Percentiles rank a stretch among this genome's conserved stretches.
These are phyloP conservation scores for Orbicella faveolata DNA, from an alignment of 64 coral and sea anemone species.

Conservation along the genomic window DNA sequence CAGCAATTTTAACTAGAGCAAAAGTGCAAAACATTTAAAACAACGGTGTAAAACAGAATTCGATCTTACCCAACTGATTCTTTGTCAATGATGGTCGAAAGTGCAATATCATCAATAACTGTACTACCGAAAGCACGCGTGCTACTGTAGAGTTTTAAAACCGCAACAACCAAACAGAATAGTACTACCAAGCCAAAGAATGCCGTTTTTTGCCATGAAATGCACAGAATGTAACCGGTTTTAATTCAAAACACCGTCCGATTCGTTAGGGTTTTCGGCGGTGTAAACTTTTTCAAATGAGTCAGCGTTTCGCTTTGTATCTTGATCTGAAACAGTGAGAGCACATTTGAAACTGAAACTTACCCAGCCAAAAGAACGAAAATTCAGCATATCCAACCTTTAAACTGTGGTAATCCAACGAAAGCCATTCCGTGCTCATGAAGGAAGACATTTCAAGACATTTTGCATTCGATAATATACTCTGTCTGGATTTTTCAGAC, in stretches of 20 bases:
- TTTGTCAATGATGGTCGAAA: not conserved
- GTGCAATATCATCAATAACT: not conserved
- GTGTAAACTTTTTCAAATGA: not conserved
- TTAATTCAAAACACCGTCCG: not conserved
- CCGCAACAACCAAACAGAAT: not conserved
- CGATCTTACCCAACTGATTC: not conserved
- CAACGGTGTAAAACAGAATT: not conserved
- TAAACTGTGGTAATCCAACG: not conserved
- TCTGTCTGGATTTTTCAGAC: slow-evolving; percentile 34
- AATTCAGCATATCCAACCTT: not conserved
- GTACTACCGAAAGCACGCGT: not conserved
- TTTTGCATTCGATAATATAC: slow-evolving; percentile 11
- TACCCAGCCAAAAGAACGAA: not conserved
- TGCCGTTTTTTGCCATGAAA: not conserved
- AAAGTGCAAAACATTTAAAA: not conserved
- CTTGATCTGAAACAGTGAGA: not conserved
- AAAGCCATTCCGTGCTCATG: not conserved
- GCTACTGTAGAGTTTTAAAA: not conserved
- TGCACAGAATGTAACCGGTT: not conserved
- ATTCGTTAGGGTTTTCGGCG: not conserved
- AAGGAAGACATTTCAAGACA: not conserved
- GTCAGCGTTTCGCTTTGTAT: not conserved
- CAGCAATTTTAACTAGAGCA: not conserved
- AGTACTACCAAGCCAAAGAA: not conserved
- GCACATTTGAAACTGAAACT: not conserved